These are phyloP conservation scores for Galeopterus variegatus DNA, from an alignment of 2,113 vertebrate genomes.

Conservation along the genomic window DNA sequence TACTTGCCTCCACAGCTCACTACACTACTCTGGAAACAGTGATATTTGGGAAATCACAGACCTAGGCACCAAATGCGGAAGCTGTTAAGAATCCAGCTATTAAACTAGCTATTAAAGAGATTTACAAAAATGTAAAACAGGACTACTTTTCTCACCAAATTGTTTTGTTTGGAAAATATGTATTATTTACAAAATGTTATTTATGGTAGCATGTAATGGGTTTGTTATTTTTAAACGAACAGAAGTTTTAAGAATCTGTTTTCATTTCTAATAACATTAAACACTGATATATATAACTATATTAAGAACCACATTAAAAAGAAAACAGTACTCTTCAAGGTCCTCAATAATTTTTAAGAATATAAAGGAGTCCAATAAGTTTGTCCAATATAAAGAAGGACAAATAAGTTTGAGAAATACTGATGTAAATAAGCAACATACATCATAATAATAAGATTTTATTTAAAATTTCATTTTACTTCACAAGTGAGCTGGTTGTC, in stretches of 20 bases:
- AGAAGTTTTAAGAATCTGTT: neutral
- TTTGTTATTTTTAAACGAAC: neutral
- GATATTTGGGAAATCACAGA: slow-evolving; percentile 28
- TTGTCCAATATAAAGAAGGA: too few species aligned
- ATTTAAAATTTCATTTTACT: slow-evolving; percentile 41
- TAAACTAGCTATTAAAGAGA: slow-evolving; percentile 18
- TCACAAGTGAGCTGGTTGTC: neutral
- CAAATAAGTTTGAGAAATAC: neutral
- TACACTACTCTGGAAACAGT: neutral
- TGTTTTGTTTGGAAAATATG: neutral
- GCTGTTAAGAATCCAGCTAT: neutral
- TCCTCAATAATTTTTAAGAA: slow-evolving; percentile 3
- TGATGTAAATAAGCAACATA: slow-evolving; percentile 2
- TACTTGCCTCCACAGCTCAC: neutral
- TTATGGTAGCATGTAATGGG: neutral
- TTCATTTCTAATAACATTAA: neutral
- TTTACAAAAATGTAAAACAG: slow-evolving; percentile 2
- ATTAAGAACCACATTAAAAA: neutral
- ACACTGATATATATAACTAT: neutral
- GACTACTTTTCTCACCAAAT: slow-evolving; percentile 14
- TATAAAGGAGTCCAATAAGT: neutral
- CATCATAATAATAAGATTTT: neutral
- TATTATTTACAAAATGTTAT: neutral
- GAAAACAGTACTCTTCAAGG: neutral
- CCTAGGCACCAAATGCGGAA: neutral